Conservation (phyloP, 2,888 invertebrate species). For the Noctua pronuba region DNA sequence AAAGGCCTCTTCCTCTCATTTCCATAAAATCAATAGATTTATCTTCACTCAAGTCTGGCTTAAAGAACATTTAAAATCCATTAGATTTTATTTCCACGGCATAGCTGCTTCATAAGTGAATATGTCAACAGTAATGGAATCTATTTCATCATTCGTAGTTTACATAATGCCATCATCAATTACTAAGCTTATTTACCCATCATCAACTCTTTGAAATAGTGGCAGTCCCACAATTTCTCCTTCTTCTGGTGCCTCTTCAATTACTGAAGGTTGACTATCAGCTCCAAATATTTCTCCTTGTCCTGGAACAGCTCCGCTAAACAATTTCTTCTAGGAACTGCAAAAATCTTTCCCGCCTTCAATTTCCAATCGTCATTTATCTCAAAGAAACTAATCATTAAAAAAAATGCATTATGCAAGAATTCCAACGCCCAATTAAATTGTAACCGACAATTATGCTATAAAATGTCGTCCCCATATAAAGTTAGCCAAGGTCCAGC, state of each 20-base stretch:
- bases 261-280: background rate
- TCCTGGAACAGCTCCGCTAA: background rate
- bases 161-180: background rate
- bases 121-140: background rate
- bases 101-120: background rate
- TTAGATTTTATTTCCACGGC: background rate
- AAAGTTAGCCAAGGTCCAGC: slow-evolving; percentile 79
- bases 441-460: slow-evolving; percentile 78
- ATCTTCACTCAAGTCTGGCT: background rate
- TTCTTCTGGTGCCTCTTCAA: background rate
- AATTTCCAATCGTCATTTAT: background rate
- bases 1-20: background rate
- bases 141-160: background rate
- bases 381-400: slow-evolving; percentile 40
- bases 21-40: background rate
- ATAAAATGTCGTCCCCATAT: slow-evolving; percentile 79
- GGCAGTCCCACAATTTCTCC: background rate
- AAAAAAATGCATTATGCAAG: slow-evolving; percentile 67
- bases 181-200: background rate
- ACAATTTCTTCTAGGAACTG: background rate
- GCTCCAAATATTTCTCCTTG: background rate
- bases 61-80: background rate
- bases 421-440: slow-evolving; percentile 76
- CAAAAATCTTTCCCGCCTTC: background rate
- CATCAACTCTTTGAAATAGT: background rate